Evolutionary conservation across 2,888 invertebrate species (phyloP).

Genomic region (Hypercompe scribonia): DNA sequence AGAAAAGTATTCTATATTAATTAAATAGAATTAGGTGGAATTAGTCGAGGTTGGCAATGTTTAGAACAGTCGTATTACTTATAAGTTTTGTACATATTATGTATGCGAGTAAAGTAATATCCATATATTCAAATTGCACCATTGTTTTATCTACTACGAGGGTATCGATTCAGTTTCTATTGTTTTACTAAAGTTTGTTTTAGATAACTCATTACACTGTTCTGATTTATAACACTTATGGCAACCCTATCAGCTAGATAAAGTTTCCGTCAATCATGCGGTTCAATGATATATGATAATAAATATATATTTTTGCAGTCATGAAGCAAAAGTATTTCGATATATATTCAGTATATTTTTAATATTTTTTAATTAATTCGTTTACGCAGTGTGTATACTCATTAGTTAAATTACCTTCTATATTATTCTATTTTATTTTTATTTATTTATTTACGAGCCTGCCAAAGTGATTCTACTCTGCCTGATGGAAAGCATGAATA

Average conservation of each 20-base stretch:
- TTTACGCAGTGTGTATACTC: no score
- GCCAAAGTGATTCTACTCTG: no score
- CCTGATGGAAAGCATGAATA: no score
- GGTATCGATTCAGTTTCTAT: constrained; percentile 13
- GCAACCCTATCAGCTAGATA: constrained; percentile 32
- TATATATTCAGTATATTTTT: no score
- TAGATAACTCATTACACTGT: constrained; percentile 50
- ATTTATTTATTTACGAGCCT: no score
- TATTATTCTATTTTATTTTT: no score
- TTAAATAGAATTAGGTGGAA: not conserved
- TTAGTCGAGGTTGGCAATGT: not conserved
- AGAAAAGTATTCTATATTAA: not conserved
- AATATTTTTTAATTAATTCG: not conserved
- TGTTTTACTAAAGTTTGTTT: constrained; percentile 45
- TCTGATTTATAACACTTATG: constrained; percentile 61
- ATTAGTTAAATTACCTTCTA: no score
- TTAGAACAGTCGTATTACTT: not conserved
- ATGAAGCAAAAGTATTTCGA: no score
- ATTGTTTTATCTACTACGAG: not conserved
- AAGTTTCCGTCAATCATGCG: constrained; percentile 5
- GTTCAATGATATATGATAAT: not conserved
- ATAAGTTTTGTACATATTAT: not conserved
- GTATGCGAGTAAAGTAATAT: not conserved
- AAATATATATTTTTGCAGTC: no score
- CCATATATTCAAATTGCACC: not conserved